Evolutionary conservation across 2,888 invertebrate genomes (phyloP).

Genomic region (Theretra japonica): DNA sequence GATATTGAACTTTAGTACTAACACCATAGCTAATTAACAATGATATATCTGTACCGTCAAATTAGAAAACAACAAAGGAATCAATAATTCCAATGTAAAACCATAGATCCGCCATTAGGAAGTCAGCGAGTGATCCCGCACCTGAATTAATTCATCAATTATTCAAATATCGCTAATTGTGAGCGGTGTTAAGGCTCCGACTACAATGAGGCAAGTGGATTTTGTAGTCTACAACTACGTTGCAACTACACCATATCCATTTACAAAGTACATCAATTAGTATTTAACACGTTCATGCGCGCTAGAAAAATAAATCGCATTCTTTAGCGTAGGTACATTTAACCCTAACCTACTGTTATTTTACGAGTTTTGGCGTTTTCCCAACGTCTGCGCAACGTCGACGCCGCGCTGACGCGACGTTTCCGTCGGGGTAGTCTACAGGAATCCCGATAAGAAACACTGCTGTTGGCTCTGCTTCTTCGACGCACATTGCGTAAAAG

Average conservation of each 20-base stretch:
- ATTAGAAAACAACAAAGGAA: background rate
- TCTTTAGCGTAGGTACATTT: no score
- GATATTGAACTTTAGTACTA: background rate
- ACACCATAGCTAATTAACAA: background rate
- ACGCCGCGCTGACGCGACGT: no score
- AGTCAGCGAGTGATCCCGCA: background rate
- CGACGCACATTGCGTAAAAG: no score
- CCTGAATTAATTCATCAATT: conserved; percentile 18
- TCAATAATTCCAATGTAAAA: background rate
- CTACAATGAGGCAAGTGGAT: background rate
- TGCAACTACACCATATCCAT: background rate
- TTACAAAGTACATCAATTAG: no score
- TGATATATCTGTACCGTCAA: background rate
- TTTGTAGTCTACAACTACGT: background rate
- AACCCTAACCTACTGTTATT: no score
- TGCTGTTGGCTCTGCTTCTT: no score
- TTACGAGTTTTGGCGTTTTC: no score
- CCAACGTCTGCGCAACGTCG: no score
- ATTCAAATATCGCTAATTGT: conserved; percentile 28
- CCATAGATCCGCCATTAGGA: background rate
- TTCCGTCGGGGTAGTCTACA: no score
- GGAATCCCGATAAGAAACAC: no score
- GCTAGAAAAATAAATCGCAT: no score
- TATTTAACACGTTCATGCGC: no score
- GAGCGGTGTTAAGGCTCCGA: conserved; percentile 9